These are phyloP conservation scores for Ascidia mentula DNA, from an alignment of 23 tunicate genomes.

Conservation along the genomic window DNA sequence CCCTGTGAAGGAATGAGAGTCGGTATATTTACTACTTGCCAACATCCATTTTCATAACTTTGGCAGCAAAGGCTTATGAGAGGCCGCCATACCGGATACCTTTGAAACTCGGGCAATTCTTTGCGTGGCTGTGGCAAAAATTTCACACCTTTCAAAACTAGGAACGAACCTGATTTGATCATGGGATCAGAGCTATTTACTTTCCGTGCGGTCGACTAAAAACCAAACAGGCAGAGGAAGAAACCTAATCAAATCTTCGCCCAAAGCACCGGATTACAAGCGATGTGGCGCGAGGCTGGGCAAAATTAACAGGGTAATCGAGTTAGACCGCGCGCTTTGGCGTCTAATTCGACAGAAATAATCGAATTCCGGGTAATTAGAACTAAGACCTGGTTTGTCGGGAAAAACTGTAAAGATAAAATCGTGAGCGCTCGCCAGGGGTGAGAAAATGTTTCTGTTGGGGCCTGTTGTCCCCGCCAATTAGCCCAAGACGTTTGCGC, in stretches of 20 bases:
- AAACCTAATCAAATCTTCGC: background rate
- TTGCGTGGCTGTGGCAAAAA: background rate
- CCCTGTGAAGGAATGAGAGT: too few relatives aligned
- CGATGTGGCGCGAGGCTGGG: constrained; percentile 2
- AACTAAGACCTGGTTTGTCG: too few relatives aligned
- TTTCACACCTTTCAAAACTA: background rate
- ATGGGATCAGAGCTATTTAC: background rate
- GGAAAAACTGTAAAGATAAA: background rate
- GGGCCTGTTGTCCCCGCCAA: background rate
- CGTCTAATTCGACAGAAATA: constrained; percentile 13
- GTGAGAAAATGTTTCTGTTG: constrained; percentile 2
- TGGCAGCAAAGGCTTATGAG: too few relatives aligned
- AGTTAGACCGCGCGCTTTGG: constrained; percentile 3
- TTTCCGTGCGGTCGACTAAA: background rate
- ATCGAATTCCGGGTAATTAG: constrained; percentile 26
- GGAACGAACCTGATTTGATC: background rate
- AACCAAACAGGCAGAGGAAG: background rate
- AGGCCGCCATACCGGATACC: too few relatives aligned
- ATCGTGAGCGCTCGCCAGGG: background rate
- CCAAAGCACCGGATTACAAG: background rate
- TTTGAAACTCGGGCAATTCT: too few relatives aligned
- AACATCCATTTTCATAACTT: too few relatives aligned
- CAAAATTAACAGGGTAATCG: background rate
- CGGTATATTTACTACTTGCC: too few relatives aligned
- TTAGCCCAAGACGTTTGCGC: background rate